A percentile compares a stretch with the other conserved stretches of the same genome.
These are phyloP conservation scores for Choloepus didactylus DNA, from an alignment of 2,797 vertebrate species.

Conservation along the genomic window DNA sequence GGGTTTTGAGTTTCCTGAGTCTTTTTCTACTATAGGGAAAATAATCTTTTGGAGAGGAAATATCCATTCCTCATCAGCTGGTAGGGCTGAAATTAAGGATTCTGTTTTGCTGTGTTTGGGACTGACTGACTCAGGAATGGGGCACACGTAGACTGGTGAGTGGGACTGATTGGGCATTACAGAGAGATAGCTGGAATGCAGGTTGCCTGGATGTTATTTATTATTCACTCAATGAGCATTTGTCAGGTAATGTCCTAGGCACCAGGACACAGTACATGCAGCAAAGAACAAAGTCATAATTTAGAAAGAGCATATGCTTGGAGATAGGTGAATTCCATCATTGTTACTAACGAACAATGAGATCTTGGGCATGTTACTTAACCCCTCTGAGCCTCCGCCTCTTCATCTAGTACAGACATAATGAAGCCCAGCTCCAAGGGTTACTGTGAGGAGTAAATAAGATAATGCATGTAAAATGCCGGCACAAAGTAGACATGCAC, in stretches of 20 bases:
- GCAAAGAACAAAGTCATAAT: background rate
- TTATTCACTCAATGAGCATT: background rate
- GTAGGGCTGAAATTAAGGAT: background rate
- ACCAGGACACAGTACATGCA: fast-evolving
- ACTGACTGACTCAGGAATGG: background rate
- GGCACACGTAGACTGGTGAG: background rate
- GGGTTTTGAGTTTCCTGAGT: background rate
- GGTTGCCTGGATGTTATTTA: background rate
- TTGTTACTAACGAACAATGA: background rate
- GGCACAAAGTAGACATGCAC: background rate
- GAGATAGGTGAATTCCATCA: background rate
- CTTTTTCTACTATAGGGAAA: slow-evolving; percentile 3
- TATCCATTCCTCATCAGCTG: background rate
- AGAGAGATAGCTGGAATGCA: background rate
- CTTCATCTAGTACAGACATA: background rate
- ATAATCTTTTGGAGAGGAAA: background rate
- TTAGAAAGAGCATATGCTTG: background rate
- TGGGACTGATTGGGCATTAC: fast-evolving
- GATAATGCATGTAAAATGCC: background rate
- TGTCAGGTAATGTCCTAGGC: background rate
- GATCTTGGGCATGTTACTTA: background rate
- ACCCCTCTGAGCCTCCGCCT: background rate
- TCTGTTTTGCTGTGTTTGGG: background rate
- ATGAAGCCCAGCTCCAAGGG: background rate
- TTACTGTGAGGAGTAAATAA: background rate